phyloP scores from a whole-genome alignment of 1,140 invertebrate species.

The Drosophila nannoptera region DNA sequence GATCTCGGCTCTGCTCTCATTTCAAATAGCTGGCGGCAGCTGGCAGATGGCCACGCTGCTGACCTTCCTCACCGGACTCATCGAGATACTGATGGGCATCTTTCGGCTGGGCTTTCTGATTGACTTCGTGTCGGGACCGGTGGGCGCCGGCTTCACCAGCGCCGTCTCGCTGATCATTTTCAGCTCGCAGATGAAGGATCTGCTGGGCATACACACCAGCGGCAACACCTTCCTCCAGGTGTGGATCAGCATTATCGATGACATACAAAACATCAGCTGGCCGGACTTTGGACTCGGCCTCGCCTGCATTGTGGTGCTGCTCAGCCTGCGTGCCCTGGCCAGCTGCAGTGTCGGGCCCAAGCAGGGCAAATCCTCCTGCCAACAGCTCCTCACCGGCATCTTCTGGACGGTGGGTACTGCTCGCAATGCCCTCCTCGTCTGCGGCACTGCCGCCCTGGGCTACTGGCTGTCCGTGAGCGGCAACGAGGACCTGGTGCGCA shows the following conservation, averaged over 20 bases:
- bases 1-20: slow-evolving; percentile 90
- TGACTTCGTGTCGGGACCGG: slow-evolving; percentile 95
- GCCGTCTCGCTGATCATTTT: slow-evolving; percentile 95
- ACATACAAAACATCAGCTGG: slow-evolving; percentile 83
- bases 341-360: slow-evolving; percentile 82
- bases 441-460: slow-evolving; percentile 83
- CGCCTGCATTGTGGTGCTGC: slow-evolving; percentile 84
- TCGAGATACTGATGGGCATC: slow-evolving; percentile 91
- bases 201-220: slow-evolving; percentile 89
- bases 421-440: slow-evolving; percentile 88
- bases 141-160: slow-evolving; percentile 95
- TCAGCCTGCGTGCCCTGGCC: slow-evolving; percentile 84
- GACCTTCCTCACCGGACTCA: slow-evolving; percentile 88
- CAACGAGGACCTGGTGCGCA: slow-evolving; percentile 59
- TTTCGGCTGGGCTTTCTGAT: slow-evolving; percentile 94
- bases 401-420: slow-evolving; percentile 85
- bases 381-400: slow-evolving; percentile 81
- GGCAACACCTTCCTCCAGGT: slow-evolving; percentile 87
- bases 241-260: slow-evolving; percentile 84
- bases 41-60: slow-evolving; percentile 89
- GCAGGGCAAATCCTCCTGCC: slow-evolving; percentile 81
- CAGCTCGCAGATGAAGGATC: slow-evolving; percentile 92
- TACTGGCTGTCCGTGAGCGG: slow-evolving; percentile 79
- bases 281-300: slow-evolving; percentile 87
- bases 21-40: slow-evolving; percentile 86